Conservation (phyloP, 1,140 invertebrate species). For the Ostrea denselamellosa region DNA sequence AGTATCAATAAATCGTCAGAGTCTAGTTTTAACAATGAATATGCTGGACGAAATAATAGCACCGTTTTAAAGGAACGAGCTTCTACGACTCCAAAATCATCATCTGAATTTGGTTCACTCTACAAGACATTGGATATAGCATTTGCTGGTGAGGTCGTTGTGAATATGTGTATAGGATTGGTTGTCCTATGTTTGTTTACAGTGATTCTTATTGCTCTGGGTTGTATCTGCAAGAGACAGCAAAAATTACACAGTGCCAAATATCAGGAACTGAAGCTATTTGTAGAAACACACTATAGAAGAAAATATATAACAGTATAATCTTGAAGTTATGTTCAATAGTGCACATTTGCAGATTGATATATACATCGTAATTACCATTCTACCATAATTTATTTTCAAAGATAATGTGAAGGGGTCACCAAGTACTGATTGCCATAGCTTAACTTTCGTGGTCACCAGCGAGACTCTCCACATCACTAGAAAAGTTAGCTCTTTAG, state of each 20-base stretch:
- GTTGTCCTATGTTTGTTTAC: not conserved
- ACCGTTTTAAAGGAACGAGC: not conserved
- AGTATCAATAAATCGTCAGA: too few relatives aligned
- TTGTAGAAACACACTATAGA: conserved; percentile 32
- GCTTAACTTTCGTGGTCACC: too few relatives aligned
- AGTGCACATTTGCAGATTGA: not conserved
- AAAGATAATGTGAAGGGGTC: too few relatives aligned
- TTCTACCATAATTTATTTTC: too few relatives aligned
- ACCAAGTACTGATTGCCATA: too few relatives aligned
- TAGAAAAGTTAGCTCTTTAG: too few relatives aligned
- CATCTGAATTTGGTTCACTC: not conserved
- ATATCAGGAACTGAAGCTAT: conserved; percentile 35
- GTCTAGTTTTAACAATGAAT: too few relatives aligned
- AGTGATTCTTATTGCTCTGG: not conserved
- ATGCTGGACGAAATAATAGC: not conserved
- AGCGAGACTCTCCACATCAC: too few relatives aligned
- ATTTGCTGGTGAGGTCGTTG: not conserved
- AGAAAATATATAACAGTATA: not conserved
- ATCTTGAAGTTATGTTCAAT: not conserved
- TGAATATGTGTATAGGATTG: conserved; percentile 26
- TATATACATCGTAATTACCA: too few relatives aligned
- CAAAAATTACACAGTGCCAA: conserved; percentile 32
- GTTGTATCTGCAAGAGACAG: not conserved
- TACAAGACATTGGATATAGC: not conserved
- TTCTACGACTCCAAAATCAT: not conserved